Evolutionary conservation across 1,140 invertebrate genomes (phyloP), one percentile per base, ranked within the genome.

Genomic region (Holcopasites calliopsidis): DNA sequence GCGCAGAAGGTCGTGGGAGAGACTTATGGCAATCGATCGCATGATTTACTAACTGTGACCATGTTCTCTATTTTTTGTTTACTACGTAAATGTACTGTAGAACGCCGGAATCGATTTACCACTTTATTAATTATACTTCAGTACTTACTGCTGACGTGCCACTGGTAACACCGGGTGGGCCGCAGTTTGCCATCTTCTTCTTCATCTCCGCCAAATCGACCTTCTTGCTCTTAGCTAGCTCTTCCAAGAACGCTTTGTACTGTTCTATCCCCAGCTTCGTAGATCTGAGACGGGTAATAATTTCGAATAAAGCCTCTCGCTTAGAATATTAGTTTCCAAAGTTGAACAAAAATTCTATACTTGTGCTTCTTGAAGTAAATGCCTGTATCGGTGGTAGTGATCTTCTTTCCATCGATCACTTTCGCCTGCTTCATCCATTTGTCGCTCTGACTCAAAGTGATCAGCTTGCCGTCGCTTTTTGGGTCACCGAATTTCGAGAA

Each of bases 371-470:
- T 97, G 89, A 97, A 98, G 86, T 95, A 94, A 54, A 98, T 97
- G 35, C 95, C 96, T 0, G 96, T 97, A 84, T 98, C 97, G 2
- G 96, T 97, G 10, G 97, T 97, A 0, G 96, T 97, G 70, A 97
- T 95, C 83, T 95, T 96, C 90, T 97, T 97, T 0, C 94, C 95
- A 82, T 98, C 97, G 62, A 98, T 96, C n/a, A 98, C 96, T 87
- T 96, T 95, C 0, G 97, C 97, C 88, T 98, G 97, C 83, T 98
- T 98, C 94, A 98, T 96, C 97, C 97, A 98, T 90, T 98, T 98
- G 90, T 98, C 97, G 85, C 96, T 96, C 88, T 98, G 97, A 26
- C 95, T 96, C 1, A 98, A 90, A 0, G 97, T 97, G 60, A 98
- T 96, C 26, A 94, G 92, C 88, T 96, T 97, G 7, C 97, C 97